Evolutionary conservation across 2,797 vertebrate species (phyloP).

Genomic region (Steatocranus sp.): DNA sequence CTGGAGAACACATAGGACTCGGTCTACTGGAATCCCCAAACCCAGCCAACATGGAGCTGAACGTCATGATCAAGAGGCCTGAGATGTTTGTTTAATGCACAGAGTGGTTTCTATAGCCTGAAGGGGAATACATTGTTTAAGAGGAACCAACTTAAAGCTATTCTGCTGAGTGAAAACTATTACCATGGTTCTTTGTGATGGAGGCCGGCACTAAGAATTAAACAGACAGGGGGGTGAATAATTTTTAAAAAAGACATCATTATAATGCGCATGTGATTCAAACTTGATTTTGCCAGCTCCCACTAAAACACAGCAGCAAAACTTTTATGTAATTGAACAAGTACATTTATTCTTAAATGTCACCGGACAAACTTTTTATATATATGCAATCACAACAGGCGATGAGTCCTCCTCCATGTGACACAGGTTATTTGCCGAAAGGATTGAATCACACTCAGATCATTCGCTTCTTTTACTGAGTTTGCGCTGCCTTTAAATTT

Average conservation of each 20-base stretch:
- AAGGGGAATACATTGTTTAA: slow-evolving; percentile 33
- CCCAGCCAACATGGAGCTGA: slow-evolving; percentile 36
- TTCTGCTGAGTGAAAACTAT: slow-evolving; percentile 28
- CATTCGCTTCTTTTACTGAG: slow-evolving; percentile 15
- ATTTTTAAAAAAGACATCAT: not conserved
- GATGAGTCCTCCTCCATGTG: not conserved
- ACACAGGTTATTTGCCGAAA: slow-evolving; percentile 14
- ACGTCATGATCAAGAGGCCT: slow-evolving; percentile 43
- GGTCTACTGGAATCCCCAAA: slow-evolving; percentile 30
- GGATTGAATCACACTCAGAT: slow-evolving; percentile 11
- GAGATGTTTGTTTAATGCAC: slow-evolving; percentile 39
- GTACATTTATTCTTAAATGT: slow-evolving; percentile 24
- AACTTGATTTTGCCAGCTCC: not conserved
- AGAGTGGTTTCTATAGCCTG: slow-evolving; percentile 11
- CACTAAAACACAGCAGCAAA: not conserved
- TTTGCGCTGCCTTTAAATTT: slow-evolving; percentile 39
- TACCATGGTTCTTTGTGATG: slow-evolving; percentile 3
- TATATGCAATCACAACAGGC: not conserved
- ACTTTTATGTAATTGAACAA: not conserved
- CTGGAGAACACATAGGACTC: slow-evolving; percentile 51
- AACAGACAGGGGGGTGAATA: not conserved
- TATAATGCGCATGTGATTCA: not conserved
- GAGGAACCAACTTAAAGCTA: slow-evolving; percentile 8
- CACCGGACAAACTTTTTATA: not conserved
- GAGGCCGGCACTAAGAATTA: slow-evolving; percentile 11